Evolutionary conservation across 2,888 invertebrate species (phyloP), one percentile per base, ranked within the genome.

Genomic region (Dicranocentrus wangi): DNA sequence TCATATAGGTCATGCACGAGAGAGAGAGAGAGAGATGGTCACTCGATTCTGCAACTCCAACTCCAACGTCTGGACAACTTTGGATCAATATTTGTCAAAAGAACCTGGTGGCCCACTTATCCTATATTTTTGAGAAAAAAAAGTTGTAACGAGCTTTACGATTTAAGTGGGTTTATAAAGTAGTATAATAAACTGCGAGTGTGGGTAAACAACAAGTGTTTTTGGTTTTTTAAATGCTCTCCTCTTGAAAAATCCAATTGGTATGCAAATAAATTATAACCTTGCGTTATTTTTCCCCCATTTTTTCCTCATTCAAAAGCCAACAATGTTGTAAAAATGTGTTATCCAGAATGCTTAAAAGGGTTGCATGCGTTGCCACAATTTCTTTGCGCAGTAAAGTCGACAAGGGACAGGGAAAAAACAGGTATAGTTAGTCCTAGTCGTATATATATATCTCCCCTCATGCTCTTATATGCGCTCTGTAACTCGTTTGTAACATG

Each of bases 381-480:
- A 68, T 68, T 68, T 68, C 27, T 47, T 47, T 47, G 8, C 47
- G 47, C 47, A 47, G 15, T 47, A n/a, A n/a, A n/a, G n/a, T n/a
- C n/a, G n/a, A n/a, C n/a, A n/a, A n/a, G n/a, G n/a, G n/a, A n/a
- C n/a, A 17, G 47, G 32, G n/a, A 47, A 47, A 47, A 47, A 47
- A 47, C 47, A 13, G 13, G 13, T 39, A 39, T 39, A 39, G 39
- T 39, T 7, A 7, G 39, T 13, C 39, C 7, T 39, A 7, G 13
- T 39, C 13, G 39, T 39, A 39, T 39, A 39, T 39, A 39, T 39
- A 13, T 8, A 39, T 8, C 13, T 13, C 8, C 39, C 39, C 8
- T 39, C 7, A 39, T 39, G 39, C 13, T 39, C 13, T 13, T 39
- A n/a, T n/a, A n/a, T n/a, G n/a, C n/a, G n/a, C n/a, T n/a, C n/a